phyloP scores from a whole-genome alignment of 2,888 invertebrate genomes.

The Noctua comes region DNA sequence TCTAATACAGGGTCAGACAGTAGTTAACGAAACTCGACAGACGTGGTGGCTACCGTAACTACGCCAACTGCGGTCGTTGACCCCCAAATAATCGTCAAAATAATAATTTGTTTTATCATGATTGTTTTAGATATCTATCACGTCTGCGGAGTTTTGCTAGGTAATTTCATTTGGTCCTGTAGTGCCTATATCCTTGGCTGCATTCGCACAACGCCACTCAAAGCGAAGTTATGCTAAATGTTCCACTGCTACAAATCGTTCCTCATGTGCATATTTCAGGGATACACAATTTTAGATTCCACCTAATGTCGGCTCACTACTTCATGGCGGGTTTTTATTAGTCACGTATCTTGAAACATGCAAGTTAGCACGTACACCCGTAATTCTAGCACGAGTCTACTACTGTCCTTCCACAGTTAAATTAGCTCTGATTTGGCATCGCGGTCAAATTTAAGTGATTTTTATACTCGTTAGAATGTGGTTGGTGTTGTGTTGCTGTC shows the following conservation, averaged over 20 bases:
- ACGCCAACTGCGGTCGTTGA: background rate
- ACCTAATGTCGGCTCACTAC: background rate
- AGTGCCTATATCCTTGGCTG: background rate
- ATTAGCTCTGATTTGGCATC: background rate
- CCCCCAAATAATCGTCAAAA: background rate
- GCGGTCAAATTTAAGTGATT: background rate
- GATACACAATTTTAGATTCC: background rate
- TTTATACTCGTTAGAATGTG: background rate
- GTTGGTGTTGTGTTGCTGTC: background rate
- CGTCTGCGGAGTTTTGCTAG: background rate
- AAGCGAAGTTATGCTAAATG: background rate
- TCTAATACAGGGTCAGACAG: background rate
- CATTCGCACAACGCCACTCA: background rate
- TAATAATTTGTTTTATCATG: background rate
- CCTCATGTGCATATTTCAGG: slow-evolving; percentile 6
- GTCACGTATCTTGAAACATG: background rate
- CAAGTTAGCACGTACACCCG: background rate
- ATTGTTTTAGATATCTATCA: background rate
- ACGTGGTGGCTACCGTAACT: background rate
- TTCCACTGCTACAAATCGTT: background rate
- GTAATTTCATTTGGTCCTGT: background rate
- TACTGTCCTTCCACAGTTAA: background rate
- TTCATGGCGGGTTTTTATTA: background rate
- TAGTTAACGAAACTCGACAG: background rate
- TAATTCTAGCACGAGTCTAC: background rate